Percentiles rank a stretch among this genome's conserved stretches.
Evolutionary conservation across 2,113 vertebrate species (phyloP).

Genomic region (Spilogale gracilis): DNA sequence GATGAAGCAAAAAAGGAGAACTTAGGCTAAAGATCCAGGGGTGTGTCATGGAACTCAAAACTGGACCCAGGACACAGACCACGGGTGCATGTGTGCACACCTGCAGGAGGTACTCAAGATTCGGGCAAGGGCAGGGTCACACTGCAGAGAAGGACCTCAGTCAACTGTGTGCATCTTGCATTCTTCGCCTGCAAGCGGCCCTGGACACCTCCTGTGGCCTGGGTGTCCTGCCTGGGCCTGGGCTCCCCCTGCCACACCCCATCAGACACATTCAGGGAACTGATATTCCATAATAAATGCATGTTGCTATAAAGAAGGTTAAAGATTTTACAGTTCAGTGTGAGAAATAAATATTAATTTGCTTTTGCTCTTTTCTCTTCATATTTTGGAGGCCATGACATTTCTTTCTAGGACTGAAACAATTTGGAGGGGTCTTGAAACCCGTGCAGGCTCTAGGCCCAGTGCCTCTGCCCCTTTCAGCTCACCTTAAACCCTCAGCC

Average conservation of each 20-base stretch:
- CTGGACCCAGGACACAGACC: neutral
- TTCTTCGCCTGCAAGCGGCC: no score
- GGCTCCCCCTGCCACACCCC: neutral
- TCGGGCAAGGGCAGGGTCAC: neutral
- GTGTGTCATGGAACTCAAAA: neutral
- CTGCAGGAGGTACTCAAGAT: neutral
- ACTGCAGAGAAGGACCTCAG: neutral
- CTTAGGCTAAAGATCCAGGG: neutral
- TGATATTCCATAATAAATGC: neutral
- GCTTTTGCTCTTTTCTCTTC: neutral
- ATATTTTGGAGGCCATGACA: neutral
- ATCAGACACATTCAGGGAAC: no score
- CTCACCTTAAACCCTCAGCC: neutral
- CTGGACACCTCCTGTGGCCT: neutral
- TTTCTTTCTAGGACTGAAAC: neutral
- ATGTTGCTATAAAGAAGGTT: neutral
- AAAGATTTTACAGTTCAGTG: neutral
- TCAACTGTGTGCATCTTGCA: neutral
- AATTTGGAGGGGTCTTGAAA: neutral
- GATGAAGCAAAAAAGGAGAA: neutral
- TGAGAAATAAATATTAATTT: conserved; percentile 1
- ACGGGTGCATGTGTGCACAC: no score
- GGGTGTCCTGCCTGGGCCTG: neutral
- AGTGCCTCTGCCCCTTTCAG: neutral
- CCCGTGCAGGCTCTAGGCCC: fast-evolving